Conservation (phyloP, 2,888 invertebrate genomes). For the Thelaira solivaga region DNA sequence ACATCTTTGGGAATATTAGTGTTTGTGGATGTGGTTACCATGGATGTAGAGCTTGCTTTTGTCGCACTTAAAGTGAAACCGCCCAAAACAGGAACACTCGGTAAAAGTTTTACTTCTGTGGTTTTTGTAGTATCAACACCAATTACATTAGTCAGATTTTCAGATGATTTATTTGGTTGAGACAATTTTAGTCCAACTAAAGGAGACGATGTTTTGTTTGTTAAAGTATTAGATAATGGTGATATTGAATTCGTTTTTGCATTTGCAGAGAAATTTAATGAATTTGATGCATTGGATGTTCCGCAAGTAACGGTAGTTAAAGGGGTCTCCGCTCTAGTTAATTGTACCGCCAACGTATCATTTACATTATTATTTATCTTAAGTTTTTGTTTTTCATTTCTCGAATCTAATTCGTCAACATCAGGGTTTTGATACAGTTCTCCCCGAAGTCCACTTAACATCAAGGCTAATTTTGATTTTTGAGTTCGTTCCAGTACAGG, state of each 20-base stretch:
- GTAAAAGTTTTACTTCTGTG: background rate
- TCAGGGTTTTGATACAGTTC: slow-evolving; percentile 72
- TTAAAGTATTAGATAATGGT: background rate
- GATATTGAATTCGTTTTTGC: slow-evolving; percentile 33
- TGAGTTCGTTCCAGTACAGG: slow-evolving; percentile 71
- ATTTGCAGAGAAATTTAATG: slow-evolving; percentile 16
- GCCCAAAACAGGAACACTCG: slow-evolving; percentile 13
- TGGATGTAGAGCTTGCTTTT: background rate
- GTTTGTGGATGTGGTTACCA: background rate
- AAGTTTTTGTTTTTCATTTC: slow-evolving; percentile 1
- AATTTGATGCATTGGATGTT: background rate
- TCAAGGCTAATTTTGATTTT: slow-evolving; percentile 74
- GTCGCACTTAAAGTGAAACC: slow-evolving; percentile 15
- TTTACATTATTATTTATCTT: background rate
- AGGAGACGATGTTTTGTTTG: slow-evolving; percentile 45
- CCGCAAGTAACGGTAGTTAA: slow-evolving; percentile 6
- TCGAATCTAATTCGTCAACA: slow-evolving; percentile 55
- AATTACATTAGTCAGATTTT: background rate
- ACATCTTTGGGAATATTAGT: background rate
- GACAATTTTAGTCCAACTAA: slow-evolving; percentile 62
- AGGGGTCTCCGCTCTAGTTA: background rate
- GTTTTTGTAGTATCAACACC: background rate
- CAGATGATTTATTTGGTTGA: slow-evolving; percentile 18
- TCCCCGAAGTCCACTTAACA: slow-evolving; percentile 74
- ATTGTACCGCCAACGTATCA: background rate